Evolutionary conservation across 2,113 vertebrate species (phyloP), one percentile per base, ranked within the genome.

Genomic region (Microtus oregoni): DNA sequence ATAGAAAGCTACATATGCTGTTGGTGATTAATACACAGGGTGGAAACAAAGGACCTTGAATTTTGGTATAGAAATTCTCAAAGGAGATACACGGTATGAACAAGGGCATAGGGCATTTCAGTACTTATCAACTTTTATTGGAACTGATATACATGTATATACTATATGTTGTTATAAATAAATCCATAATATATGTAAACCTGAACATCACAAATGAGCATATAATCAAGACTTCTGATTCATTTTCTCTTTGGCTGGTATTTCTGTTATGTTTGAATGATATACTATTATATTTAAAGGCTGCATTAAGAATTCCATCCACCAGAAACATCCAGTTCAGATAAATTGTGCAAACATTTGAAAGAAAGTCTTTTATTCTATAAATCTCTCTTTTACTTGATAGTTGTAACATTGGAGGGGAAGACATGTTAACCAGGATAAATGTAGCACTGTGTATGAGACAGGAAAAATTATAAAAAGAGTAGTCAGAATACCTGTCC

Each of bases 351-450:
- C 50, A 85, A 72, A 73, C 68, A 67, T 91, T 94, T 89, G 73
- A 96, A 97, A 96, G 89, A 89, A 96, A 95, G 68, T 93, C 91
- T 96, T 97, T 97, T 94, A 85, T 96, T 94, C 68, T 89, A 90
- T 89, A 95, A 89, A 97, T 6, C 28, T 90, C 78, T 96, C 73
- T 91, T 68, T 96, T 96, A 83, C 44, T 92, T 95, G 63, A 75
- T 96, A 70, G n/a, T 78, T 95, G 61, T 75, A 82, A 92, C 91
- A 55, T 91, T 95, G 52, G 50, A 67, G 47, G 47, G 94, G 12
- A 95, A 58, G 50, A 89, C 94, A 26, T 72, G 68, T 86, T 96
- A 94, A 94, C 77, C 82, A 76, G 77, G 26, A 70, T 44, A 78
- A 94, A 93, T 89, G n/a, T 44, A 70, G 30, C 92, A 93, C 68